Conservation (phyloP, 2,797 vertebrate species). For the Myotis findleyi region DNA sequence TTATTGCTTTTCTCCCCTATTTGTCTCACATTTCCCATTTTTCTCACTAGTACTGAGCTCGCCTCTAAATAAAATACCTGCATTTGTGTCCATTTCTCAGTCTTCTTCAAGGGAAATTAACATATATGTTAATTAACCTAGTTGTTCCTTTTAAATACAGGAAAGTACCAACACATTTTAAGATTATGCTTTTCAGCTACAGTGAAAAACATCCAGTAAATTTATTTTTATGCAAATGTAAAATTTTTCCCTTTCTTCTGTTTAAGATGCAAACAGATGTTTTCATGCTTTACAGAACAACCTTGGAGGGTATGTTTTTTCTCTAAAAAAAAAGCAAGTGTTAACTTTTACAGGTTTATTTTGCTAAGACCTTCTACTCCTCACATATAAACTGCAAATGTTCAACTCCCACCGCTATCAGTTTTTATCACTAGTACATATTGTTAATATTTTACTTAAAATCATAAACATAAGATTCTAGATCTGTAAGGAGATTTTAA, state of each 20-base stretch:
- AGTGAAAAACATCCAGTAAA: background rate
- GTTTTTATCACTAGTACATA: background rate
- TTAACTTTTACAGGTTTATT: background rate
- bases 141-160: slow-evolving; percentile 5
- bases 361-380: background rate
- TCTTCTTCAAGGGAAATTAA: background rate
- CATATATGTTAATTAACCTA: background rate
- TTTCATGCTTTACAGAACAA: background rate
- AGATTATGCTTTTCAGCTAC: slow-evolving; percentile 7
- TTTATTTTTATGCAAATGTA: slow-evolving; percentile 11
- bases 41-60: background rate
- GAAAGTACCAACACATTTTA: background rate
- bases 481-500: background rate
- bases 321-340: background rate
- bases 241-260: background rate
- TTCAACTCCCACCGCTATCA: background rate
- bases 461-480: background rate
- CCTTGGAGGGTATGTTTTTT: background rate
- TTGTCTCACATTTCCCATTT: background rate
- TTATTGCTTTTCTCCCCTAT: background rate
- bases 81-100: background rate
- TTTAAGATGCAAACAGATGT: slow-evolving; percentile 16
- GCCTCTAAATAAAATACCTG: background rate
- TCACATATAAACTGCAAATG: slow-evolving; percentile 15
- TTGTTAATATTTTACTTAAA: background rate